Conservation (phyloP, 2,888 invertebrate genomes). For the Notocelia uddmanniana region DNA sequence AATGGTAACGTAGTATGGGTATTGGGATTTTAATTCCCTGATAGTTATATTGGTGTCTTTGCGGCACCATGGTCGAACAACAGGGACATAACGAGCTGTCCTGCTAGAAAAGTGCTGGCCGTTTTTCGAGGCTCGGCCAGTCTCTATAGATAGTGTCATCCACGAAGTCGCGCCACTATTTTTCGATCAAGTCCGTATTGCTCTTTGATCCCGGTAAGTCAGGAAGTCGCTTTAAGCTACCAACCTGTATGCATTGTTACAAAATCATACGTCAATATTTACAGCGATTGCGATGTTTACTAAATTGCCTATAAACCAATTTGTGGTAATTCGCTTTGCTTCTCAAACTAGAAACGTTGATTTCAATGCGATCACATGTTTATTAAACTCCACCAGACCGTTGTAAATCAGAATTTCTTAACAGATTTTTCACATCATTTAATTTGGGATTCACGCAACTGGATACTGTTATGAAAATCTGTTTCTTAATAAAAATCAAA, state of each 20-base stretch:
- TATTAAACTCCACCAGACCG: constrained; percentile 1
- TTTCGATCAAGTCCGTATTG: no score
- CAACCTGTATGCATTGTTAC: constrained; percentile 9
- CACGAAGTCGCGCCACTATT: no score
- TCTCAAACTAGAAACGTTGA: constrained; percentile 1
- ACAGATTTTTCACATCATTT: neutral
- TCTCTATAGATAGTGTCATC: no score
- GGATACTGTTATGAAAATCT: neutral
- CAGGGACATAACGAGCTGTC: no score
- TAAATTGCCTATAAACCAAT: constrained; percentile 9
- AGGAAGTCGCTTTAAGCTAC: no score
- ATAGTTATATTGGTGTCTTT: no score
- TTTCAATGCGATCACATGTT: constrained; percentile 5
- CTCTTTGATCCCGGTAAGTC: no score
- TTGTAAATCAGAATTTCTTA: neutral
- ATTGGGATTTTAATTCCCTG: no score
- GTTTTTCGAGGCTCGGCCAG: no score
- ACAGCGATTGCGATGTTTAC: constrained; percentile 13
- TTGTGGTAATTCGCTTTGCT: constrained; percentile 6
- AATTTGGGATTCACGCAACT: neutral
- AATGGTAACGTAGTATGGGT: no score
- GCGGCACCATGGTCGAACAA: no score
- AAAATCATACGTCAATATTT: constrained; percentile 20
- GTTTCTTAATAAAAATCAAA: neutral
- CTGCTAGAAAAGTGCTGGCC: no score